Evolutionary conservation across 2,113 vertebrate species (phyloP), one percentile per base, ranked within the genome.

Genomic region (Gambusia affinis): DNA sequence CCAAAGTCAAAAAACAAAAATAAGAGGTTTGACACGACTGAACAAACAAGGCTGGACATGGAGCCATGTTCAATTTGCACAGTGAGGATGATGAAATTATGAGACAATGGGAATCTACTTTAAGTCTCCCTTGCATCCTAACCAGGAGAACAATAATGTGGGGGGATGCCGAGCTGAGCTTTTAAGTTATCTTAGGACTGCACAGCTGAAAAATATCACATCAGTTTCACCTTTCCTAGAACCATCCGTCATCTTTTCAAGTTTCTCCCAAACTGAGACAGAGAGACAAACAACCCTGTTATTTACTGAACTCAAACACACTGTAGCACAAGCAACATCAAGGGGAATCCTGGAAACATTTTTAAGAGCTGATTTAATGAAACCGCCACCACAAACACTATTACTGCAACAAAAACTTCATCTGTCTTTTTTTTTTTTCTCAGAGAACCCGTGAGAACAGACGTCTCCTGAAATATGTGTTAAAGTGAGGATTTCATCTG

Each of bases 401-500:
- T 35, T 22, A 19, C 74, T 44, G 60, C 67, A 70, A 28, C 28
- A 29, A 75, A 57, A 42, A 42, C 68, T 42, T 71, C 39, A 10
- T 60, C 62, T 27, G 61, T 76, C 28, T 72, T 33, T 65, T 29
- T 39, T n/a, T 8, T 31, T 3, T n/a, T 39, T 27, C 11, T 66
- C 47, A 2, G 33, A 14, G 17, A 47, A 72, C 30, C 76, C 60
- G 14, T 72, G 68, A 70, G 29, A 76, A 71, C 24, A 19, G 4
- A 35, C 30, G 68, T 57, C 15, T 57, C 35, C 61, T 72, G 29
- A 73, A 30, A 69, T 57, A 71, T 30, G 74, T 66, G 71, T 76
- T 73, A 60, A 81, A 80, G 57, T 28, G 61, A 70, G 64, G 66
- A 35, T 76, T 86, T 79, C 44, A 73, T 77, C 70, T 71, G 61